Percentiles rank a stretch among this genome's conserved stretches.
Conservation (phyloP, 2,888 invertebrate genomes). For the Caenorhabditis sp. region DNA sequence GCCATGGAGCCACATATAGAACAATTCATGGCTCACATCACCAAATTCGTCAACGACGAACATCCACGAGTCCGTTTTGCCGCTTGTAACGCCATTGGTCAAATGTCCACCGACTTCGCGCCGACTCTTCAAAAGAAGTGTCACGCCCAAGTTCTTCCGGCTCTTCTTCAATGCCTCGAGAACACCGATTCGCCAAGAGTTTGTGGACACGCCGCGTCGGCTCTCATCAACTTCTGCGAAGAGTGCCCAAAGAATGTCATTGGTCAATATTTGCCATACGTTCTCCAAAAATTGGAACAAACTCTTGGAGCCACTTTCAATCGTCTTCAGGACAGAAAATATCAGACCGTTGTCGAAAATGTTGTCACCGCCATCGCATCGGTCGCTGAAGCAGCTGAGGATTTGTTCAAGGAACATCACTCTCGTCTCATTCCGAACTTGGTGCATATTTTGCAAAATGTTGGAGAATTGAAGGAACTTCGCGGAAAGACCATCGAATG, state of each 20-base stretch:
- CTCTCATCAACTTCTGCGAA: conserved; percentile 97
- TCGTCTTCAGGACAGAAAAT: conserved; percentile 87
- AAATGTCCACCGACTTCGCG: conserved; percentile 98
- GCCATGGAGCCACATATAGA: conserved; percentile 95
- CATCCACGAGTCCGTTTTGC: conserved; percentile 93
- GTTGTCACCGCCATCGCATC: conserved; percentile 79
- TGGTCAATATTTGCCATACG: conserved; percentile 86
- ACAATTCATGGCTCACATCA: conserved; percentile 88
- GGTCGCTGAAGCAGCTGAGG: conserved; percentile 96
- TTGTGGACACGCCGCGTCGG: conserved; percentile 88
- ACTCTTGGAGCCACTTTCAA: conserved; percentile 91
- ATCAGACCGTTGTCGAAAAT: conserved; percentile 94
- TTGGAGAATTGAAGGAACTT: conserved; percentile 75
- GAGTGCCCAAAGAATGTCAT: conserved; percentile 91
- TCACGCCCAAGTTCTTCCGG: conserved; percentile 84
- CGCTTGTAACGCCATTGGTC: conserved; percentile 96
- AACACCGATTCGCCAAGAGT: conserved; percentile 92
- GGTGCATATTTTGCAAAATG: conserved; percentile 90
- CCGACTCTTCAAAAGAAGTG: conserved; percentile 96
- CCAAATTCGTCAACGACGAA: conserved; percentile 86
- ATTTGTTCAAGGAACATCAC: conserved; percentile 92
- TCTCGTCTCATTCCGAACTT: conserved; percentile 87
- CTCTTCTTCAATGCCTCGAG: conserved; percentile 85
- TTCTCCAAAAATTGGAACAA: conserved; percentile 88
- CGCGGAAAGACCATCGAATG: conserved; percentile 99